Evolutionary conservation across 2,113 vertebrate species (phyloP), one percentile per base, ranked within the genome.

Genomic region (Cebidichthys violaceus): DNA sequence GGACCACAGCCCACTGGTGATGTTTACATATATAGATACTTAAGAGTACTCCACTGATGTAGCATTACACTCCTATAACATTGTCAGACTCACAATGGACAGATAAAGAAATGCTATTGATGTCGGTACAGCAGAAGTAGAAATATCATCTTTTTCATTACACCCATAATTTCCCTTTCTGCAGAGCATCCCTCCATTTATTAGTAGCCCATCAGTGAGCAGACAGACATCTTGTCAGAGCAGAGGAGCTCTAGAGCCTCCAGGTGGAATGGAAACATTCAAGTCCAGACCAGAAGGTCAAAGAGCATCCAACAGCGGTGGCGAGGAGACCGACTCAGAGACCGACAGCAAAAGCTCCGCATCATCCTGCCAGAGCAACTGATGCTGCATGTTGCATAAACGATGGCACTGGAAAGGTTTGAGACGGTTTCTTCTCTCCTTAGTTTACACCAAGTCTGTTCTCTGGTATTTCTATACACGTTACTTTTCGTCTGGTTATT

Each of bases 311-410:
- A 85, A 72, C 79, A 91, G 92, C 4, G 66, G 85, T 67, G 39
- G 89, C 10, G 93, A 96, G 27, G 92, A 94, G 50, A 93, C 89
- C 0, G 94, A 94, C 83, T 95, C 94, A 0, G 95, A 95, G 83
- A 91, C 89, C 0, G 93, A 95, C 89, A 92, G 92, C 81, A 94
- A 91, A 86, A 93, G 93, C 79, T 93, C 89, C 18, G 83, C 64
- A 0, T 92, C 90, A 0, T 93, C 90, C 70, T 81, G 70, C 74
- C 85, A n/a, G 41, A 91, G 88, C 76, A 87, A 84, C 81, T 94
- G 73, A 93, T 0, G 1, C 50, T 29, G 62, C 15, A n/a, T 0
- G 29, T 39, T 70, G 67, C 10, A 31, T 11, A 64, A 69, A 39
- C 15, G 2, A 43, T 18, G 41, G 52, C 61, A 70, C 50, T n/a